phyloP scores from a whole-genome alignment of 2,888 invertebrate species.

The Ypsolopha scabrella region DNA sequence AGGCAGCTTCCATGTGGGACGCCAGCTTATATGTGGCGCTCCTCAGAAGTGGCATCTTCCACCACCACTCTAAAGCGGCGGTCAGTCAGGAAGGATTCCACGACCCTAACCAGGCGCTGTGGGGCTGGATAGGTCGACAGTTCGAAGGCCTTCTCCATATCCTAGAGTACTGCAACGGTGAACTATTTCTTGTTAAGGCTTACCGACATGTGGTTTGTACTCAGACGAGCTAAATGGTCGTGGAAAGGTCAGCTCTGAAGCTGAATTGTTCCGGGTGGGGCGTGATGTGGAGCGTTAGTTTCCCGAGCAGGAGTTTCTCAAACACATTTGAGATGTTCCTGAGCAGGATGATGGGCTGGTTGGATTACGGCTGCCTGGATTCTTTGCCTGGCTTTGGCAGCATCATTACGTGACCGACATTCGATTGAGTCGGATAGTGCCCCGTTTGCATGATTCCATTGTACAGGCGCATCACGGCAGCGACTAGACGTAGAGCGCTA shows the following conservation, averaged over 20 bases:
- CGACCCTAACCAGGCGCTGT: too few relatives aligned
- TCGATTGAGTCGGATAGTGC: constrained; percentile 13
- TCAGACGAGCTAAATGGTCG: neutral
- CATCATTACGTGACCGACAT: constrained; percentile 10
- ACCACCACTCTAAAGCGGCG: too few relatives aligned
- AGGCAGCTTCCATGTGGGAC: too few relatives aligned
- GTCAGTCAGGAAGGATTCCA: too few relatives aligned
- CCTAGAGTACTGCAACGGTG: too few relatives aligned
- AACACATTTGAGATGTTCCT: neutral
- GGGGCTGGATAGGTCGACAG: too few relatives aligned
- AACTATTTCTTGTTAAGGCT: too few relatives aligned
- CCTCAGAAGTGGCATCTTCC: too few relatives aligned
- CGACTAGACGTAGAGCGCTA: too few relatives aligned
- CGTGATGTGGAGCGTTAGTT: neutral
- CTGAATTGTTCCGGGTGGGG: neutral
- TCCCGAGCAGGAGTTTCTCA: neutral
- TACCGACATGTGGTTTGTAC: too few relatives aligned
- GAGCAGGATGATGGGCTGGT: constrained; percentile 13
- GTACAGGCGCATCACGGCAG: constrained; percentile 9
- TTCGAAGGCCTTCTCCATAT: too few relatives aligned
- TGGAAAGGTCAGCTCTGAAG: neutral
- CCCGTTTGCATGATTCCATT: constrained; percentile 14
- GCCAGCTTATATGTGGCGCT: too few relatives aligned
- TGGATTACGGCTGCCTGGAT: constrained; percentile 7
- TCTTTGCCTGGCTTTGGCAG: constrained; percentile 15